Evolutionary conservation across 1,140 invertebrate species (phyloP), one percentile per base, ranked within the genome.

Genomic region (Brachionus manjavacas): DNA sequence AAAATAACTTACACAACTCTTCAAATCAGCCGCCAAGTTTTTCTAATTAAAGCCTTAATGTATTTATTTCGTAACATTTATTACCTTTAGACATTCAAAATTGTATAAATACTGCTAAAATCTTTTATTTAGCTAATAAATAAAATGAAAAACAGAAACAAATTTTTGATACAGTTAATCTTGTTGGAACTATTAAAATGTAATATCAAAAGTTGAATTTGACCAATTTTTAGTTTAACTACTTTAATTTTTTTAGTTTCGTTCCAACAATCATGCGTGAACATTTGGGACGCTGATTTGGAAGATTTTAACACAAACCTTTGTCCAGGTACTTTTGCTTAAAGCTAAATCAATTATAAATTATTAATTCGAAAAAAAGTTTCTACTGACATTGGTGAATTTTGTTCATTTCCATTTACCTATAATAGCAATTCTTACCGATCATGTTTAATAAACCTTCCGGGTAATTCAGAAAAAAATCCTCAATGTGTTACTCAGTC

Each of bases 241-340:
- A 60, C n/a, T 20, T 60, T 0, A 23, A 7, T 60, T 23, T 6
- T 20, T 60, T 20, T 60, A 60, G 52, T 60, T 60, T 60, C 52
- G 2, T 7, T 60, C 31, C 72, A 76, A 76, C 43, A 76, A 49
- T 31, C 25, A 14, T 76, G 72, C 16, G 41, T 49, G 8, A 76
- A 76, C 49, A 25, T 28, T 25, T 76, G 72, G 72, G 9, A 76
- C 25, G 72, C 72, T 76, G 72, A 76, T 49, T 76, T 49, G 49
- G 41, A 46, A 7, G 25, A 76, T 49, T 39, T 46, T 25, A 28
- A 25, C 39, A 41, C 41, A 20, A 39, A 39, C 16, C 9, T 76
- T n/a, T 76, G 72, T 39, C 41, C 72, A 49, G 41, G 72, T 76
- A 76, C 9, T 11, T 9, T n/a, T n/a, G n/a, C n/a, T n/a, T 23